A percentile compares a stretch with the other conserved stretches of the same genome.
These are phyloP conservation scores for Eumacrocentrus americanus DNA, from an alignment of 2,888 invertebrate species.

Conservation along the genomic window DNA sequence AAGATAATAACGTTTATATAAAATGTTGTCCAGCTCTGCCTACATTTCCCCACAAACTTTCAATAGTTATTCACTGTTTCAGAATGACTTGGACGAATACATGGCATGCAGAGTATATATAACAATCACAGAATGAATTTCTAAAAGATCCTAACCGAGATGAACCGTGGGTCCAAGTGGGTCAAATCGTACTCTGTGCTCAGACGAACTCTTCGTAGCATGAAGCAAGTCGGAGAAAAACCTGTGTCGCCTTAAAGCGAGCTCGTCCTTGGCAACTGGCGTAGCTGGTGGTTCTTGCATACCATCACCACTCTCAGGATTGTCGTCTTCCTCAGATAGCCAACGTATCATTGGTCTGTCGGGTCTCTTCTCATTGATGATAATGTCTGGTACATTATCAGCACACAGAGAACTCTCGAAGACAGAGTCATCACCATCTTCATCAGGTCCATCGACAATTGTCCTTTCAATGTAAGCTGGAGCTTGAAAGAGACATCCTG, in stretches of 20 bases:
- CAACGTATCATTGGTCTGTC: slow-evolving; percentile 47
- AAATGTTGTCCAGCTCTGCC: no score
- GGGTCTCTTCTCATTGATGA: slow-evolving; percentile 5
- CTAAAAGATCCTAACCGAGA: slow-evolving; percentile 63
- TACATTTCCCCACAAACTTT: no score
- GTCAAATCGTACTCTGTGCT: slow-evolving; percentile 78
- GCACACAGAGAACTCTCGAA: slow-evolving; percentile 48
- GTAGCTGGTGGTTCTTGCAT: slow-evolving; percentile 74
- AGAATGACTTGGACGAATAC: no score
- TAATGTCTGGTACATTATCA: slow-evolving; percentile 24
- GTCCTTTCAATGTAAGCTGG: slow-evolving; percentile 53
- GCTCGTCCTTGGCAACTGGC: slow-evolving; percentile 78
- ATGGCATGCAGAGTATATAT: slow-evolving; percentile 25
- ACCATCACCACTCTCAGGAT: slow-evolving; percentile 61
- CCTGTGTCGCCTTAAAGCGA: slow-evolving; percentile 77
- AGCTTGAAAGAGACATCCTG: slow-evolving; percentile 41
- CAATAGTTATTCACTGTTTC: no score
- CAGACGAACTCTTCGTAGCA: slow-evolving; percentile 74
- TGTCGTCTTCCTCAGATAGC: slow-evolving; percentile 59
- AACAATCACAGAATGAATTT: slow-evolving; percentile 17
- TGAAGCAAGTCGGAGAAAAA: slow-evolving; percentile 79
- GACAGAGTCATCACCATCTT: slow-evolving; percentile 58
- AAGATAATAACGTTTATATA: no score
- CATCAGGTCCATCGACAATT: slow-evolving; percentile 53
- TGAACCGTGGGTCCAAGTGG: slow-evolving; percentile 73